Evolutionary conservation across 2,888 invertebrate species (phyloP).

Genomic region (Syrista parreyssii): DNA sequence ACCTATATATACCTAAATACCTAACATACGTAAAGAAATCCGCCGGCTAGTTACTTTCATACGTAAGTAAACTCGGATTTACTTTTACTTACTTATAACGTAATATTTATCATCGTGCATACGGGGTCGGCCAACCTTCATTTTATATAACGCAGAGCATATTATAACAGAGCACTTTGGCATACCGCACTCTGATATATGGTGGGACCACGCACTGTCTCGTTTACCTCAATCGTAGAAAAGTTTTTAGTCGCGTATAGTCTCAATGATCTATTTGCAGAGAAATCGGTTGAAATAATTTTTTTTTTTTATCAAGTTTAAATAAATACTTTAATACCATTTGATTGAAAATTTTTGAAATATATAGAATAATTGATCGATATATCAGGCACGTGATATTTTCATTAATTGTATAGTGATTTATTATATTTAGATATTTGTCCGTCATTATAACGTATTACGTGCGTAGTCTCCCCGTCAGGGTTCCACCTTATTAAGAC

Average conservation of each 20-base stretch:
- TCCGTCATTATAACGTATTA: background rate
- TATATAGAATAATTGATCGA: background rate
- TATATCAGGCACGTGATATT: background rate
- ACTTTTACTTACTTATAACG: conserved; percentile 14
- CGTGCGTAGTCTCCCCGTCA: conserved; percentile 37
- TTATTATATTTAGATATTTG: background rate
- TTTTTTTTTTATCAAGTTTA: background rate
- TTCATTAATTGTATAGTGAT: background rate
- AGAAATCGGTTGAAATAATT: background rate
- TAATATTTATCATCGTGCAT: conserved; percentile 11
- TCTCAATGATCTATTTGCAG: background rate
- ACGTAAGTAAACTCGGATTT: conserved; percentile 12
- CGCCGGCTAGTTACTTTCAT: conserved; percentile 13
- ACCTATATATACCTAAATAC: conserved; percentile 34
- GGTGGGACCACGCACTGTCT: conserved; percentile 11
- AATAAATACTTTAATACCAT: background rate
- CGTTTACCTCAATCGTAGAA: background rate
- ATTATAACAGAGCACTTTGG: conserved; percentile 12
- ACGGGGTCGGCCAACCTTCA: conserved; percentile 14
- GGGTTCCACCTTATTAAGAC: conserved; percentile 46
- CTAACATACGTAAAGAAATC: conserved; percentile 18
- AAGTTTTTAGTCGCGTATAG: background rate
- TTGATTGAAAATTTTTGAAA: background rate
- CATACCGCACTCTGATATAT: conserved; percentile 9
- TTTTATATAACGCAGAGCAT: conserved; percentile 15